Evolutionary conservation across 2,797 vertebrate genomes (phyloP).

Genomic region (Podarcis lilfordi): DNA sequence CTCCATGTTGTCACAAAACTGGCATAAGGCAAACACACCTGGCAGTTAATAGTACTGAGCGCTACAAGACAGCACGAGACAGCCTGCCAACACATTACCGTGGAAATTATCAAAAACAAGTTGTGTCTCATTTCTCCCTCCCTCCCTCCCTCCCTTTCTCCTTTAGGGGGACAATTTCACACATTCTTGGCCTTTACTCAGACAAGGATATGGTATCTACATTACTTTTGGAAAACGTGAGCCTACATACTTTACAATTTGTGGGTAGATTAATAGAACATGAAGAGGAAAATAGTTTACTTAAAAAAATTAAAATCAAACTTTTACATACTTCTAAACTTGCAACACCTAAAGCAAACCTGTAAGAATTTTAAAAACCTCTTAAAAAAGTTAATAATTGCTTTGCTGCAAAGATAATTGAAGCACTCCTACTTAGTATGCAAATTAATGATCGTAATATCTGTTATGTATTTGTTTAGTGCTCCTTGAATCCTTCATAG

Average conservation of each 20-base stretch:
- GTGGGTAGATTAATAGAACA: slow-evolving; percentile 28
- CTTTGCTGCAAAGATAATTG: not conserved
- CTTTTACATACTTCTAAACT: not conserved
- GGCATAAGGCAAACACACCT: slow-evolving; percentile 2
- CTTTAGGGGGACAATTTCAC: slow-evolving; percentile 27
- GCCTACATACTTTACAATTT: slow-evolving; percentile 20
- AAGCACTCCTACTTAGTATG: not conserved
- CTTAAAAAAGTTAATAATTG: too few species aligned
- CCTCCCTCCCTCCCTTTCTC: slow-evolving; percentile 18
- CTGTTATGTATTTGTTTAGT: not conserved
- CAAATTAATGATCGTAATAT: not conserved
- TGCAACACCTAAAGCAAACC: not conserved
- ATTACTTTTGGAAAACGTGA: slow-evolving; percentile 38
- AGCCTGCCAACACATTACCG: slow-evolving; percentile 11
- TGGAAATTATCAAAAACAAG: slow-evolving; percentile 23
- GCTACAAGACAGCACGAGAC: slow-evolving; percentile 15
- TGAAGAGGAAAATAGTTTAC: slow-evolving; percentile 23
- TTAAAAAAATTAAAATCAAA: not conserved
- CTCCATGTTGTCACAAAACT: not conserved
- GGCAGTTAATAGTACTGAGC: slow-evolving; percentile 19
- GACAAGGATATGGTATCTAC: slow-evolving; percentile 1
- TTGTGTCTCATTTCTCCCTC: slow-evolving; percentile 22
- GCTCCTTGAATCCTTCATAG: not conserved
- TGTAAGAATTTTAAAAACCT: not conserved
- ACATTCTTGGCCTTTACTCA: slow-evolving; percentile 28